These are phyloP conservation scores for Apotomis betuletana DNA, from an alignment of 2,888 invertebrate genomes.

Conservation along the genomic window DNA sequence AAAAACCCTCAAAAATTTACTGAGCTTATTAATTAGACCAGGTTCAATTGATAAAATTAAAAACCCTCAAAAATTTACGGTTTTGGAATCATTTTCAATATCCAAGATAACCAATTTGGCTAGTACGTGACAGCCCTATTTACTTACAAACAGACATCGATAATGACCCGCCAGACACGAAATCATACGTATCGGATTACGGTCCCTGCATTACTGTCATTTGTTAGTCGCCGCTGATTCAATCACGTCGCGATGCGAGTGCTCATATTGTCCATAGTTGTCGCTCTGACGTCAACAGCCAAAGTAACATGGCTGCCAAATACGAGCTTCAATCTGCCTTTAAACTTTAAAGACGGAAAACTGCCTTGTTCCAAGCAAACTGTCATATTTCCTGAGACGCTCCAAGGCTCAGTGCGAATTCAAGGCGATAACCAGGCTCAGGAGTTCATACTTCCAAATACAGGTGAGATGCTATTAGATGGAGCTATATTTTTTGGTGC, in stretches of 20 bases:
- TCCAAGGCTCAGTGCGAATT: constrained; percentile 60
- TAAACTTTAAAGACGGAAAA: constrained; percentile 65
- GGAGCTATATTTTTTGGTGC: constrained; percentile 61
- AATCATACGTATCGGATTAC: constrained; percentile 65
- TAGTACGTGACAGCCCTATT: constrained; percentile 3
- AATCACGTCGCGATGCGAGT: constrained; percentile 41
- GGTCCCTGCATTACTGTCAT: constrained; percentile 54
- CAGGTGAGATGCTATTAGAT: constrained; percentile 69
- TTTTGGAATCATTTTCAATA: not conserved
- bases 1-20: no score
- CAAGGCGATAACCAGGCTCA: constrained; percentile 57
- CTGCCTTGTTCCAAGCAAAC: constrained; percentile 73
- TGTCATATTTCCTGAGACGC: constrained; percentile 66
- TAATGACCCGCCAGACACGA: constrained; percentile 66
- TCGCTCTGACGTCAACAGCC: constrained; percentile 52
- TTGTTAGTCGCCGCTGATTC: constrained; percentile 53
- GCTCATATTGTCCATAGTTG: constrained; percentile 24
- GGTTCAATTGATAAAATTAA: no score
- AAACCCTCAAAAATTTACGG: no score
- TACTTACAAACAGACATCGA: constrained; percentile 45
- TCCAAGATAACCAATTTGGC: not conserved
- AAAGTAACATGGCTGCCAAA: constrained; percentile 71
- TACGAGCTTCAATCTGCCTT: constrained; percentile 66
- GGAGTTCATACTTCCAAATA: constrained; percentile 67
- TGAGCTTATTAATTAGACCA: no score